Evolutionary conservation across 2,888 invertebrate species (phyloP).

Genomic region (Andrena camellia): DNA sequence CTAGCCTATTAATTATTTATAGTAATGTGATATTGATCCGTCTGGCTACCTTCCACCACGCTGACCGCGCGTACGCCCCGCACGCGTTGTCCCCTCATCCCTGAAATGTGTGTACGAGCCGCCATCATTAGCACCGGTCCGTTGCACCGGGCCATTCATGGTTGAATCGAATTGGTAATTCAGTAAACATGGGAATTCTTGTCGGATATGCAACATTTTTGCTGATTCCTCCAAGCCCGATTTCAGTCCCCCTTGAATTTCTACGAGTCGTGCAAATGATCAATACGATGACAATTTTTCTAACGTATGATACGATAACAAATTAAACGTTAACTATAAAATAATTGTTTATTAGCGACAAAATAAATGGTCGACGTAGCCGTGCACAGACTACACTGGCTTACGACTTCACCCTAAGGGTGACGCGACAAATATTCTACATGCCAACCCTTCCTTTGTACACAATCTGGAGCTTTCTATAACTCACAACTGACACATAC

Average conservation of each 20-base stretch:
- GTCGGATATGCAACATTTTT: neutral
- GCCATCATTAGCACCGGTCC: conserved; percentile 52
- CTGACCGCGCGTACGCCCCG: conserved; percentile 69
- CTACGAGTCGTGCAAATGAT: neutral
- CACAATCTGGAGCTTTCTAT: neutral
- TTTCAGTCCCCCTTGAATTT: neutral
- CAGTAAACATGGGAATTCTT: conserved; percentile 26
- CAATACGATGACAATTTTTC: neutral
- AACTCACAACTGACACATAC: neutral
- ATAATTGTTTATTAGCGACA: too few relatives aligned
- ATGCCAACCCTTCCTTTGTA: neutral
- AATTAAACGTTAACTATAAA: too few relatives aligned
- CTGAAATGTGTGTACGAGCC: conserved; percentile 42
- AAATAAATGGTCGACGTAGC: too few relatives aligned
- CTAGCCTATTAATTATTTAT: conserved; percentile 82
- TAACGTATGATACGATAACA: too few relatives aligned
- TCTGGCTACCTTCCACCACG: conserved; percentile 76
- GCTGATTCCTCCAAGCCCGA: neutral
- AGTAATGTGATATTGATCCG: conserved; percentile 84
- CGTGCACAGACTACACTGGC: too few relatives aligned
- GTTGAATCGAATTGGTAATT: conserved; percentile 43
- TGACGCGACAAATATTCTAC: neutral
- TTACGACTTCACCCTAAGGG: too few relatives aligned
- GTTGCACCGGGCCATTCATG: conserved; percentile 46
- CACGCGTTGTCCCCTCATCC: conserved; percentile 44